These are phyloP conservation scores for Trichopoda pennipes DNA, from an alignment of 2,888 invertebrate genomes.

Conservation along the genomic window DNA sequence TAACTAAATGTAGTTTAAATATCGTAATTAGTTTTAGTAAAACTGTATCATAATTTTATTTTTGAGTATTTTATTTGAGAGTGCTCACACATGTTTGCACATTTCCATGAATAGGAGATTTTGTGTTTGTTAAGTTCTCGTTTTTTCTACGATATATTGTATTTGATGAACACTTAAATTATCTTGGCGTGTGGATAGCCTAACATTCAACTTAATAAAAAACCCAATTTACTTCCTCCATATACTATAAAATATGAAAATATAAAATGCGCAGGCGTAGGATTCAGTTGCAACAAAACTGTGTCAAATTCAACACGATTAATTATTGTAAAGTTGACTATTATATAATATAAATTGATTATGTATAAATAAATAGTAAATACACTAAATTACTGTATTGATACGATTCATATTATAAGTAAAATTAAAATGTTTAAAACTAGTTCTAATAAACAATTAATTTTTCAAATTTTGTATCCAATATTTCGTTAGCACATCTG, in stretches of 20 bases:
- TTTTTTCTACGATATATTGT: background rate
- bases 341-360: background rate
- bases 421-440: no score
- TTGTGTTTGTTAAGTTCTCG: background rate
- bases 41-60: background rate
- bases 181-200: background rate
- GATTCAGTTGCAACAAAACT: background rate
- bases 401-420: no score
- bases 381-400: no score
- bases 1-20: constrained; percentile 27
- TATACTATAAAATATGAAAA: background rate
- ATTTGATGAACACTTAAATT: background rate
- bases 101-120: background rate
- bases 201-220: background rate
- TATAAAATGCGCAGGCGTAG: constrained; percentile 23
- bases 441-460: no score
- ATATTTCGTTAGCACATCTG: no score
- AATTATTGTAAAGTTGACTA: background rate
- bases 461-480: no score
- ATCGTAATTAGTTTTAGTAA: constrained; percentile 49
- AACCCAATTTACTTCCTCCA: no score
- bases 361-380: background rate
- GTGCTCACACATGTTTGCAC: background rate
- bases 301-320: background rate
- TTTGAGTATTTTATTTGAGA: background rate